phyloP scores from a whole-genome alignment of 2,797 vertebrate genomes.

The Thripadectes ignobilis region DNA sequence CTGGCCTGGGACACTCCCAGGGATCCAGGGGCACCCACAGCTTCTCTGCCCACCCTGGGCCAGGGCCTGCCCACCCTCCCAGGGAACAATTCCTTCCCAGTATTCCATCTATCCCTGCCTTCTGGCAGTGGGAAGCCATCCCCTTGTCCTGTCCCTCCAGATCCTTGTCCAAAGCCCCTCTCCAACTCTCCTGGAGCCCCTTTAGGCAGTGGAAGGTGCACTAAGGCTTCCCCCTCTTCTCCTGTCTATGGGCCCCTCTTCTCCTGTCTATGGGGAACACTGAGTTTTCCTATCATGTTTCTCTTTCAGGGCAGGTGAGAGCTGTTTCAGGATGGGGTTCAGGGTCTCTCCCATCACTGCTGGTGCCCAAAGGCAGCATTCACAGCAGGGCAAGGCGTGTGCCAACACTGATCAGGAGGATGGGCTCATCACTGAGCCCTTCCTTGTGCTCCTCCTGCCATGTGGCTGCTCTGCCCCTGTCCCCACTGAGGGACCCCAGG shows the following conservation, averaged over 20 bases:
- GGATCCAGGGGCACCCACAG: background rate
- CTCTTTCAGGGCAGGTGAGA: background rate
- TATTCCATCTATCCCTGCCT: background rate
- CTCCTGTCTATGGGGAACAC: background rate
- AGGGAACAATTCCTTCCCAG: background rate
- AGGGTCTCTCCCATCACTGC: background rate
- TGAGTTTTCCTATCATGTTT: background rate
- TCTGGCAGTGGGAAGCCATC: background rate
- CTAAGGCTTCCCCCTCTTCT: too few species aligned
- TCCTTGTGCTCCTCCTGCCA: background rate
- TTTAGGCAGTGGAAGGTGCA: background rate
- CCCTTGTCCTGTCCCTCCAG: rapidly evolving
- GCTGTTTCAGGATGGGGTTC: background rate
- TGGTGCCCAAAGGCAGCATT: background rate
- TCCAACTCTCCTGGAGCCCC: background rate
- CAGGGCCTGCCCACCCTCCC: background rate
- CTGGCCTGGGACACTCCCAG: background rate
- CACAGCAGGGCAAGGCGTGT: background rate
- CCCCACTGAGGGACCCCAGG: background rate
- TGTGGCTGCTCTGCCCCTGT: background rate
- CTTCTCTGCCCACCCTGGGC: background rate
- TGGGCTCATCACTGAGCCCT: background rate
- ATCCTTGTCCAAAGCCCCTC: background rate
- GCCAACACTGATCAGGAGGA: rapidly evolving
- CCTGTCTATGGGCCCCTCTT: too few species aligned